Evolutionary conservation across 2,888 invertebrate species (phyloP).

Genomic region (Rhamnusium bicolor): DNA sequence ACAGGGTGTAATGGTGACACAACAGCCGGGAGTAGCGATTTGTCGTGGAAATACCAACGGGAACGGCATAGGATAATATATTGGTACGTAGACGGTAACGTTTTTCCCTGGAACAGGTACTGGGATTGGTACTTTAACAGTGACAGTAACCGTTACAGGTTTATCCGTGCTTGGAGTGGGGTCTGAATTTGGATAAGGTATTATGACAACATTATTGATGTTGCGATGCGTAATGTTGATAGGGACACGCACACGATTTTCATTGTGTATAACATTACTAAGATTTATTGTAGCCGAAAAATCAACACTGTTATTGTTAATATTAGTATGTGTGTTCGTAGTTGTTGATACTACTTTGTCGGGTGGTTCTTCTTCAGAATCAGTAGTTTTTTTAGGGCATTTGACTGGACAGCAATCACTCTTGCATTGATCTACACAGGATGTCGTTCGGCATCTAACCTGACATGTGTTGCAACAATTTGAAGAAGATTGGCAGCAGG

Average conservation of each 20-base stretch:
- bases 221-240: conserved; percentile 41
- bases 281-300: conserved; percentile 23
- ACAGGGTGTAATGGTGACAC: conserved; percentile 36
- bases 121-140: conserved; percentile 29
- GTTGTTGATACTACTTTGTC: no score
- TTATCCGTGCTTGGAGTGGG: no score
- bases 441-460: background rate
- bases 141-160: background rate
- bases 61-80: conserved; percentile 4
- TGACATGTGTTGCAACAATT: conserved; percentile 8
- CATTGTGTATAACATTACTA: conserved; percentile 39
- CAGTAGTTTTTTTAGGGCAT: background rate
- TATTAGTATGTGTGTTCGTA: no score
- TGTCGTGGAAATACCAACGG: conserved; percentile 6
- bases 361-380: background rate
- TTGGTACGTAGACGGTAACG: conserved; percentile 18
- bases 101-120: conserved; percentile 24
- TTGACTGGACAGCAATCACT: background rate
- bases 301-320: conserved; percentile 27
- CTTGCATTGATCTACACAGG: background rate
- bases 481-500: background rate
- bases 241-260: conserved; percentile 41
- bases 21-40: conserved; percentile 16
- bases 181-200: no score
- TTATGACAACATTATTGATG: conserved; percentile 23